phyloP scores from a whole-genome alignment of 1,140 invertebrate species.

The Octopus bimaculoides region DNA sequence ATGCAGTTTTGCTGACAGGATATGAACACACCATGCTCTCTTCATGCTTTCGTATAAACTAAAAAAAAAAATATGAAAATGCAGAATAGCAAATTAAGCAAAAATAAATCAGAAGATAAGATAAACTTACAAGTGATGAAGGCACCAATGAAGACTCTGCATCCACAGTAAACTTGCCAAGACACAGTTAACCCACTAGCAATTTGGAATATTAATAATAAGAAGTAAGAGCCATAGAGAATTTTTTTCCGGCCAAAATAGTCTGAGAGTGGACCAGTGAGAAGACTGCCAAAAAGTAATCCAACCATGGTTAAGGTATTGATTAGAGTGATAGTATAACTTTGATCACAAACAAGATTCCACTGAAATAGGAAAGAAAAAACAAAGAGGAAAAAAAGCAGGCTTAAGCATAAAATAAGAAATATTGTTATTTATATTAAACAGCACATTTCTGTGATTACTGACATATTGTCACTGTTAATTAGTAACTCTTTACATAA shows the following conservation, averaged over 20 bases:
- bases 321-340: constrained; percentile 29
- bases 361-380: constrained; percentile 33
- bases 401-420: not conserved
- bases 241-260: constrained; percentile 39
- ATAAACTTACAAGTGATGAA: constrained; percentile 34
- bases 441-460: too few species aligned
- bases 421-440: not conserved
- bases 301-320: constrained; percentile 47
- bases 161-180: constrained; percentile 42
- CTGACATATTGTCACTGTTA: too few species aligned
- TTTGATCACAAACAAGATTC: constrained; percentile 35
- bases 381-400: not conserved
- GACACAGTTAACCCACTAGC: constrained; percentile 31
- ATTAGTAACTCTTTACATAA: too few species aligned
- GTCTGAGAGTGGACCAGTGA: constrained; percentile 44
- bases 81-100: too few species aligned
- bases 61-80: too few species aligned
- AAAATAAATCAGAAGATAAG: too few species aligned
- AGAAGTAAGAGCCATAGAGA: constrained; percentile 30
- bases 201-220: constrained; percentile 33
- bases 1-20: too few species aligned
- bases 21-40: too few species aligned
- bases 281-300: constrained; percentile 37
- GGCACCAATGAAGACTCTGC: constrained; percentile 39
- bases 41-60: too few species aligned